Evolutionary conservation across 1,140 invertebrate species (phyloP).

Genomic region (Papilio machaon): DNA sequence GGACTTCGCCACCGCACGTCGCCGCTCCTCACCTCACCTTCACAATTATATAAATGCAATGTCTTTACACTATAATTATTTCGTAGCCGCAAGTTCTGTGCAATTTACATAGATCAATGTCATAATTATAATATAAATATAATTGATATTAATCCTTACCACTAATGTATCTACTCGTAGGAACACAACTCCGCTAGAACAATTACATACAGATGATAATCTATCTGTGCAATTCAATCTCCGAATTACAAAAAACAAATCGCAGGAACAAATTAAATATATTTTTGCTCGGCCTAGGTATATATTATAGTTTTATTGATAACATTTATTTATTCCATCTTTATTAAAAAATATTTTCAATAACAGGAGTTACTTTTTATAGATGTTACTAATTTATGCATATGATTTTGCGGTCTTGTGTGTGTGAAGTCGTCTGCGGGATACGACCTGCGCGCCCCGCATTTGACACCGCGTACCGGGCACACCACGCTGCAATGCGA

Average conservation of each 20-base stretch:
- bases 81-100: background rate
- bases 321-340: background rate
- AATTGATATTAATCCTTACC: background rate
- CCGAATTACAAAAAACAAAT: background rate
- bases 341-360: background rate
- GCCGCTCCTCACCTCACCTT: background rate
- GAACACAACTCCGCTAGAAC: background rate
- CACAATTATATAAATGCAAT: background rate
- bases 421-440: too few relatives aligned
- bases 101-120: background rate
- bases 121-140: conserved; percentile 5
- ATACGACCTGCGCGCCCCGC: too few relatives aligned
- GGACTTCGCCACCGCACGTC: background rate
- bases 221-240: background rate
- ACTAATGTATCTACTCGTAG: background rate
- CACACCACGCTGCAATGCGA: too few relatives aligned
- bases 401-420: background rate
- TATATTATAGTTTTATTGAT: background rate
- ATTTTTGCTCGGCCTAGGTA: background rate
- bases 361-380: background rate
- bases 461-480: too few relatives aligned
- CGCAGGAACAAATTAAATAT: background rate
- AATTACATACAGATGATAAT: background rate
- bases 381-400: background rate
- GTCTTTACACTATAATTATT: background rate